Base-by-base conservation (phyloP, 2,113 vertebrate genomes). In the Candoia aspera region DNA sequence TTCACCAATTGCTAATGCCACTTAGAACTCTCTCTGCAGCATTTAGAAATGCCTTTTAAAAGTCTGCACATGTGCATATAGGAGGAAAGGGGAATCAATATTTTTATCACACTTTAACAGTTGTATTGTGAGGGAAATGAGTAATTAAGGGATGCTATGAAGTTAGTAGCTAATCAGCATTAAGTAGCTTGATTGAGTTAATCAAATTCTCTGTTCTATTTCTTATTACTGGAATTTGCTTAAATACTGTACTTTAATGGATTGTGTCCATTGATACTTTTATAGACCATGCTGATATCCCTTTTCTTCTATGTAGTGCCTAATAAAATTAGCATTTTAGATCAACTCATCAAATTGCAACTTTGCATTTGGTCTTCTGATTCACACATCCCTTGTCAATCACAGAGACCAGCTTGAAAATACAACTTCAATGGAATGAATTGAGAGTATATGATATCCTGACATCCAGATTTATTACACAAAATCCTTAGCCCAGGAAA, bases 71-170 rank as follows among this genome's bases (percentile, higher is more conserved):
- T 53, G 57, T 42, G 33, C 37, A 42, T 10, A 24, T 12, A 37
- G 86, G 3, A 42, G 86, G 58, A 37, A 29, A 49, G 60, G 8
- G 24, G 37, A 64, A 87, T 87, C 23, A 6, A 89, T 49, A 68
- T 89, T 89, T 89, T 64, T 64, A 53, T 62, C 87, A 89, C 87
- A 53, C 60, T 64, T 89, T 46, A 89, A 89, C 37, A 68, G 59
- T 46, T 8, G 2, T 29, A 62, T 64, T 64, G 11, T 29, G 59
- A 53, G 37, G 26, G 15, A 53, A 53, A 53, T 6, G 58, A 46
- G 59, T 89, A 89, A 89, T 64, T 64, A 68, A 89, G 24, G 37
- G 42, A 64, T 64, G 59, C 42, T 46, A 64, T 49, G 58, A 59
- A 60, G 86, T 79, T 79, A 79, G 73, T 64, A 29, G 15, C 87